Evolutionary conservation across 2,888 invertebrate species (phyloP).

Genomic region (Eledona agricola): DNA sequence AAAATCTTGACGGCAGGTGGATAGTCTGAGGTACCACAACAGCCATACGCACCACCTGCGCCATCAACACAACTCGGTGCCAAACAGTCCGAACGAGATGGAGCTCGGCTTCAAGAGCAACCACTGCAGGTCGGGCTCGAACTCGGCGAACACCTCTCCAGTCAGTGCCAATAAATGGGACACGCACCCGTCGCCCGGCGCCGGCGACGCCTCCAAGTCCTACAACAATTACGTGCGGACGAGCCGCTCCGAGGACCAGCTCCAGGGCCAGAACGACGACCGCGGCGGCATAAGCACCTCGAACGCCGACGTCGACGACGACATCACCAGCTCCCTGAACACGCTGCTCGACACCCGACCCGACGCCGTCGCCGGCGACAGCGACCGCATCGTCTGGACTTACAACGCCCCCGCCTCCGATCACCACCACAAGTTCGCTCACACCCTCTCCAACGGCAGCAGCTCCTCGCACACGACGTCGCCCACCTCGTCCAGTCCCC

Average conservation of each 20-base stretch:
- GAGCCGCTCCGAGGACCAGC: constrained; percentile 86
- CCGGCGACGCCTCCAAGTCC: constrained; percentile 31
- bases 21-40: constrained; percentile 66
- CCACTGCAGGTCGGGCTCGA: constrained; percentile 59
- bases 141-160: constrained; percentile 66
- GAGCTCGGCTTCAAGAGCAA: constrained; percentile 65
- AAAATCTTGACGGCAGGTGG: constrained; percentile 48
- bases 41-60: constrained; percentile 59
- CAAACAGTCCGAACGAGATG: constrained; percentile 74
- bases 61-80: constrained; percentile 69
- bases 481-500: constrained; percentile 85
- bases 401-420: constrained; percentile 84
- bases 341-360: constrained; percentile 79
- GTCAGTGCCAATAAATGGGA: constrained; percentile 66
- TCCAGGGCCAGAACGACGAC: constrained; percentile 83
- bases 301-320: constrained; percentile 91
- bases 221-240: constrained; percentile 74
- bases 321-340: constrained; percentile 92
- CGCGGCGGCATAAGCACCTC: constrained; percentile 77
- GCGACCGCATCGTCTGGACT: constrained; percentile 86
- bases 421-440: constrained; percentile 62
- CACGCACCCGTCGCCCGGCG: constrained; percentile 42
- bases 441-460: constrained; percentile 69
- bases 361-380: constrained; percentile 64
- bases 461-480: constrained; percentile 72